Conservation (phyloP, 2,797 vertebrate species). For the Mormyrops boulengeri region DNA sequence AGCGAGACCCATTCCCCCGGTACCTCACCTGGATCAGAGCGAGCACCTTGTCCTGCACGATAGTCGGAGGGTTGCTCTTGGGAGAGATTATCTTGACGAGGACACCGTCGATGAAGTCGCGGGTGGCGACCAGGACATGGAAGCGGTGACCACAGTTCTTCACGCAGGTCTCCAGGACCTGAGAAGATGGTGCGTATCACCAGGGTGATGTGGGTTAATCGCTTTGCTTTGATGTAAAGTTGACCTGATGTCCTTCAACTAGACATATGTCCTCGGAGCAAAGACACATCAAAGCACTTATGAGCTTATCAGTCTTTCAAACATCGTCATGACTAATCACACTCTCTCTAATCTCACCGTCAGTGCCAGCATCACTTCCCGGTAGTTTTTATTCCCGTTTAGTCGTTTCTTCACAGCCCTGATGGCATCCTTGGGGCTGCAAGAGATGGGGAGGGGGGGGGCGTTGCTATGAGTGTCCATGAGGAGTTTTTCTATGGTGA, state of each 20-base stretch:
- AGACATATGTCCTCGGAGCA: not conserved
- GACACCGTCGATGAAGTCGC: slow-evolving; percentile 92
- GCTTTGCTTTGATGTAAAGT: not conserved
- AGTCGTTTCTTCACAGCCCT: slow-evolving; percentile 90
- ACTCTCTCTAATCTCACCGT: slow-evolving; percentile 68
- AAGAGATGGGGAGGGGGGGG: not conserved
- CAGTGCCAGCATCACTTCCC: slow-evolving; percentile 92
- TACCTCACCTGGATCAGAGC: slow-evolving; percentile 82
- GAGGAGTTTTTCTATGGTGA: not conserved
- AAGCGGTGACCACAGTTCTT: slow-evolving; percentile 99
- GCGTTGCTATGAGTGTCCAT: not conserved
- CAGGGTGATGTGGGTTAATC: not conserved
- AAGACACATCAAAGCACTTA: not conserved
- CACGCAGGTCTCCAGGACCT: slow-evolving; percentile 96
- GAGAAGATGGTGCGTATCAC: not conserved
- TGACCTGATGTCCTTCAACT: not conserved
- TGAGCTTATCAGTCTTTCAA: not conserved
- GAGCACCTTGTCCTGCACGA: slow-evolving; percentile 96
- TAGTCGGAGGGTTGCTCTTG: slow-evolving; percentile 88
- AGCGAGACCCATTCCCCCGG: not conserved
- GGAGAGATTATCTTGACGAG: slow-evolving; percentile 93
- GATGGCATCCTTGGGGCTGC: slow-evolving; percentile 90
- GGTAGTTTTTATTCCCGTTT: slow-evolving; percentile 87
- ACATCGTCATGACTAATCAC: not conserved
- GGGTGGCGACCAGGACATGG: slow-evolving; percentile 83